Conservation (phyloP, 1,140 invertebrate genomes). For the Maconellicoccus hirsutus region DNA sequence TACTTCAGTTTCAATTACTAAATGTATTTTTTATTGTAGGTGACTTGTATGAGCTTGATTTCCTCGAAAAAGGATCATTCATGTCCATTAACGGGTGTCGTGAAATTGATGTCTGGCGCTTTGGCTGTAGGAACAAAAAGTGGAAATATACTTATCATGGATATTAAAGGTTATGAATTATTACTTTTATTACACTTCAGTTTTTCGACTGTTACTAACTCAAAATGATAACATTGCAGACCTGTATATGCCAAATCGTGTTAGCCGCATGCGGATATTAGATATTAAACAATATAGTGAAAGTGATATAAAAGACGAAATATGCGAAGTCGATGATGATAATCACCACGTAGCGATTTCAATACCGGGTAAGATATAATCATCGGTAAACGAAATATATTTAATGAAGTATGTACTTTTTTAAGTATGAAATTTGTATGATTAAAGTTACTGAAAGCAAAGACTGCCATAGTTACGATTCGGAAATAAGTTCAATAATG, state of each 20-base stretch:
- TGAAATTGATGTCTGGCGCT: slow-evolving; percentile 2
- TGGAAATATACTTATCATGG: neutral
- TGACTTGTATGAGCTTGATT: slow-evolving; percentile 1
- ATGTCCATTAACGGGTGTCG: neutral
- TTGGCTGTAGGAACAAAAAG: neutral
- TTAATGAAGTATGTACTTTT: no score
- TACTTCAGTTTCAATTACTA: neutral
- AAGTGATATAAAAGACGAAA: slow-evolving; percentile 8
- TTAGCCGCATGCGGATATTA: neutral
- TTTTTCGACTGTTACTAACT: neutral
- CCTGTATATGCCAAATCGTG: slow-evolving; percentile 7
- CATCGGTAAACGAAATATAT: neutral
- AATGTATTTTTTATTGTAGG: neutral
- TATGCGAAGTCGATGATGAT: neutral
- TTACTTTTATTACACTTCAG: no score
- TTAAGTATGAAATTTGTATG: no score
- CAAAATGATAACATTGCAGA: no score
- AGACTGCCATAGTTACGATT: neutral
- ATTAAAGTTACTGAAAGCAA: neutral
- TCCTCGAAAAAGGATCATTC: neutral
- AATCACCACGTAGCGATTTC: neutral
- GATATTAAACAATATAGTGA: neutral
- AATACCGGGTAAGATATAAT: neutral
- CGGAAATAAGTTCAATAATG: neutral
- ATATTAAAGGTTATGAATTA: slow-evolving; percentile 17